A percentile compares a stretch with the other conserved stretches of the same genome.
These are phyloP conservation scores for Momotus momota DNA, from an alignment of 2,797 vertebrate genomes.

Conservation along the genomic window DNA sequence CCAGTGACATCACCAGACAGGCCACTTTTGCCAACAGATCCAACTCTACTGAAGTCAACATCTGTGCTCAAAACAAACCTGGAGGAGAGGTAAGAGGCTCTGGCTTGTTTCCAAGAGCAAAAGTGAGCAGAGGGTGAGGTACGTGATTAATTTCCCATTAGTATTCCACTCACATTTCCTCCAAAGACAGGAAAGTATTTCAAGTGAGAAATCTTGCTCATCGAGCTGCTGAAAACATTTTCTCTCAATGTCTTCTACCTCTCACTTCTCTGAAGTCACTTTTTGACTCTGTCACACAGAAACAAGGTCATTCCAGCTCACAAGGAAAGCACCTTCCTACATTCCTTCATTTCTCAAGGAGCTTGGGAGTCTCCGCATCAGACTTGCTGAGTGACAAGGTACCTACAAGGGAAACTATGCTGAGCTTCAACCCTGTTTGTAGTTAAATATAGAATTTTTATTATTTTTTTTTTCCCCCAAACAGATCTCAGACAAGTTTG, in stretches of 20 bases:
- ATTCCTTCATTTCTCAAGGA: conserved; percentile 19
- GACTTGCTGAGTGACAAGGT: neutral
- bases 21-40: neutral
- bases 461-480: neutral
- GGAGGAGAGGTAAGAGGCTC: neutral
- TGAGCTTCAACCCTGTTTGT: neutral
- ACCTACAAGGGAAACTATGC: conserved; percentile 18
- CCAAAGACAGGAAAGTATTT: neutral
- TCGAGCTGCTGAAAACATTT: neutral
- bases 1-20: neutral
- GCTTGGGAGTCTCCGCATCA: neutral
- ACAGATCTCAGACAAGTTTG: conserved; percentile 3
- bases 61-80: neutral
- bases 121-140: neutral
- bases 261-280: neutral
- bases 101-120: conserved; percentile 15
- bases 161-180: neutral
- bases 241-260: neutral
- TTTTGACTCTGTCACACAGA: neutral
- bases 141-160: neutral
- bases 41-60: neutral
- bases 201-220: neutral
- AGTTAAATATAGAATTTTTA: conserved; percentile 10
- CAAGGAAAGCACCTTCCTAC: neutral
- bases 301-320: neutral